Base-by-base conservation (phyloP, 2,113 vertebrate genomes). In the Sinosuthora webbiana region DNA sequence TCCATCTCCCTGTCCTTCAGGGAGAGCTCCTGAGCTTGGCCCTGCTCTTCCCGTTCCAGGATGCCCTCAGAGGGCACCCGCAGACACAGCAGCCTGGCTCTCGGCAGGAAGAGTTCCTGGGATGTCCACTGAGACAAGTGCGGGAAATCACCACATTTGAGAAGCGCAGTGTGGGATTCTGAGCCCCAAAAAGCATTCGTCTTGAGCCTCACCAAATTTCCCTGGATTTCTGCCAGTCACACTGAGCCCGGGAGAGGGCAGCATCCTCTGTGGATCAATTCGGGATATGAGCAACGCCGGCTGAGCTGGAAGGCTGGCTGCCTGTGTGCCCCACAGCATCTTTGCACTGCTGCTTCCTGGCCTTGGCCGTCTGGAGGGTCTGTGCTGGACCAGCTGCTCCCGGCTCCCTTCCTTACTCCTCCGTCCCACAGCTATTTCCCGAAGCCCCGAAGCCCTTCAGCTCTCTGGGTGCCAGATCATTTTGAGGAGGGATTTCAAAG, bases 241-340 rank as follows among this genome's bases (percentile, higher is more conserved):
- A 3, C 68, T 39, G 52, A 30, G 64, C 13, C 94, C 96, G 81
- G 67, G 55, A 94, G 96, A 94, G 96, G 95, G 96, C 96, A 97
- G 90, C 91, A 93, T 70, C 22, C 47, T 70, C 95, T 83, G 23
- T 13, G 73, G 47, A 59, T 74, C 67, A 5, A 3, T 63, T 31
- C 21, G 33, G 42, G 21, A n/a, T 39, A 39, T 10, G 42, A 45
- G 33, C 39, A 41, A 2, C 11, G 22, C 31, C 6, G 4, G 71
- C 50, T 8, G 39, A 33, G 7, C 13, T 2, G 28, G 30, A 19
- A 35, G 22, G 50, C 37, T n/a, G 83, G 30, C 37, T 67, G 22
- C 27, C 2, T 1, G 7, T 1, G 9, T 0, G 11, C 23, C 18
- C 15, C 41, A 11, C 5, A 24, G 52, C 39, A 7, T 13, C n/a